Percentiles rank a stretch among this genome's conserved stretches.
Conservation (phyloP, 1,140 invertebrate species). For the Papilio glaucus region DNA sequence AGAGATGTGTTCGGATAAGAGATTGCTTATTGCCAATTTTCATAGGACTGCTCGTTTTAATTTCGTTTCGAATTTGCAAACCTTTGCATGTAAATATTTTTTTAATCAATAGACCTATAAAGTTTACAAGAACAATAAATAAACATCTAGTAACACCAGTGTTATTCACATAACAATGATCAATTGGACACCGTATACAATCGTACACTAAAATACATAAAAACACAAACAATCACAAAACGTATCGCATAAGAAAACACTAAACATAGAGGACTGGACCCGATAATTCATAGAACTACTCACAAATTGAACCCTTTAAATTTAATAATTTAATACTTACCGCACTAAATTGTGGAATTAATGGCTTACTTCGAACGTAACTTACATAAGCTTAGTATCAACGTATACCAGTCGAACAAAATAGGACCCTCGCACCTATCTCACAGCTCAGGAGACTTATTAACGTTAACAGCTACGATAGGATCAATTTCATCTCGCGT, state of each 20-base stretch:
- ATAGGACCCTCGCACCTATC: constrained; percentile 24
- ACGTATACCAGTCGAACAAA: constrained; percentile 17
- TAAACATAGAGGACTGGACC: neutral
- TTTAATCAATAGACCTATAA: constrained; percentile 51
- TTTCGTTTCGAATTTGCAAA: constrained; percentile 61
- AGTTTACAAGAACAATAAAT: too few relatives aligned
- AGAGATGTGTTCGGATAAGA: constrained; percentile 81
- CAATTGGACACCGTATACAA: constrained; percentile 50
- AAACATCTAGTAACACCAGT: too few relatives aligned
- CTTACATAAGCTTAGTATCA: constrained; percentile 24
- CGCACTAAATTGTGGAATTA: constrained; percentile 13
- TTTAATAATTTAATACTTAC: constrained; percentile 10
- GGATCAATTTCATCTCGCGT: constrained; percentile 19
- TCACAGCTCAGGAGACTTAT: constrained; percentile 20
- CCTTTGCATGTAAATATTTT: constrained; percentile 69
- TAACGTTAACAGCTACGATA: constrained; percentile 13
- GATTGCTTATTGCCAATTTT: constrained; percentile 83
- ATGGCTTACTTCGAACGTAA: constrained; percentile 3
- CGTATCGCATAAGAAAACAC: neutral
- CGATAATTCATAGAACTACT: neutral
- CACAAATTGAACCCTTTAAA: constrained; percentile 2
- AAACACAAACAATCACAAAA: neutral
- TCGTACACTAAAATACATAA: too few relatives aligned
- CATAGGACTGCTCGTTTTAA: constrained; percentile 77
- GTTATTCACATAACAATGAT: too few relatives aligned